Conservation (phyloP, 2,888 invertebrate species). For the Hydrotaea cyrtoneurina region DNA sequence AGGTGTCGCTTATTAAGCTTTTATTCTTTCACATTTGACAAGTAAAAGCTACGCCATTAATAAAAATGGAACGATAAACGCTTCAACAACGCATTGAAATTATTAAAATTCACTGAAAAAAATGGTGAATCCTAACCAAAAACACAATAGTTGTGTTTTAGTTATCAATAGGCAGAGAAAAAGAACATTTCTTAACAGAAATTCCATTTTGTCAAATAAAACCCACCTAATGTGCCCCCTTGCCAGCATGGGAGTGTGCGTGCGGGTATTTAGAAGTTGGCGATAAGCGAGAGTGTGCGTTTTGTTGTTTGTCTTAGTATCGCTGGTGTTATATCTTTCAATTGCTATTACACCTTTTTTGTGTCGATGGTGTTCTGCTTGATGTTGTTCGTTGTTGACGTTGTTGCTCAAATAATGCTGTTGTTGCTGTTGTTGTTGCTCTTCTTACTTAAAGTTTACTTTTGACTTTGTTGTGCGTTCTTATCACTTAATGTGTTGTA, state of each 20-base stretch:
- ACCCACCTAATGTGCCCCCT: too few species aligned
- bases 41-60: too few species aligned
- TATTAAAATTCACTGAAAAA: too few species aligned
- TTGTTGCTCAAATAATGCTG: not conserved
- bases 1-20: too few species aligned
- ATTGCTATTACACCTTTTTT: not conserved
- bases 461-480: slow-evolving; percentile 1
- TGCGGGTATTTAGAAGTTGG: too few species aligned
- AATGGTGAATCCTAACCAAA: too few species aligned
- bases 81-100: too few species aligned
- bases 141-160: too few species aligned
- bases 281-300: not conserved
- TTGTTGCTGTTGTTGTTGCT: not conserved
- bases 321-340: not conserved
- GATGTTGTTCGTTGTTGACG: not conserved
- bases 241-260: too few species aligned
- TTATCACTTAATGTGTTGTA: slow-evolving; percentile 25
- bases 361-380: not conserved
- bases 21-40: too few species aligned
- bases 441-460: not conserved
- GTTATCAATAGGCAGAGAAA: too few species aligned
- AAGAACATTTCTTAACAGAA: not conserved
- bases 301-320: not conserved
- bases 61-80: too few species aligned
- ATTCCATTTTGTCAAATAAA: not conserved